A percentile compares a stretch with the other conserved stretches of the same genome.
Conservation (phyloP, 2,888 invertebrate genomes). For the Metallyticus violacea region DNA sequence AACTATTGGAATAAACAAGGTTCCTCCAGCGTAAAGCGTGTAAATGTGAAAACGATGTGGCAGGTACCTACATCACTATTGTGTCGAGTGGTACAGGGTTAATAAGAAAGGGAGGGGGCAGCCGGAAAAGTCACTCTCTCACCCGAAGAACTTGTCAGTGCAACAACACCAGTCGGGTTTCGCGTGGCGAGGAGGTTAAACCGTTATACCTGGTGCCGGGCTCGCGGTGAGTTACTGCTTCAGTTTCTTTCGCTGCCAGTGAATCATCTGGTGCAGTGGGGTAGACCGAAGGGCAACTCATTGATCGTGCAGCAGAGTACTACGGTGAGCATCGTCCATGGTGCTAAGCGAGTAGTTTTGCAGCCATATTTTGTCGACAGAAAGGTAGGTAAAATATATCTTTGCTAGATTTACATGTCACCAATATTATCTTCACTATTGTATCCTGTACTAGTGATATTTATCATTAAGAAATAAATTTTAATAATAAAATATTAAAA, state of each 20-base stretch:
- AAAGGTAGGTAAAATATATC: neutral
- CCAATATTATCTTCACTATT: too few relatives aligned
- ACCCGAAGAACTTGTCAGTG: neutral
- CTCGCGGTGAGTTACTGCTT: neutral
- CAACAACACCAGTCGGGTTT: neutral
- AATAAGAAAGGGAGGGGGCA: neutral
- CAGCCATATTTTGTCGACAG: neutral
- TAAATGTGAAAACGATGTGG: neutral
- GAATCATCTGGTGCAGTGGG: neutral
- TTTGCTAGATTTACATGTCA: too few relatives aligned
- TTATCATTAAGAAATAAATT: too few relatives aligned
- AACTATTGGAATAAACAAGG: too few relatives aligned
- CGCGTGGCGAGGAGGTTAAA: neutral
- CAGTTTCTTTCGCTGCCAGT: too few relatives aligned
- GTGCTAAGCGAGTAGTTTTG: neutral
- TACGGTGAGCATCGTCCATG: neutral
- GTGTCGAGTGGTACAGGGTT: neutral
- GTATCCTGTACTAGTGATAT: too few relatives aligned
- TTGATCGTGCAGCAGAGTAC: neutral
- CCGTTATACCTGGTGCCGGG: neutral
- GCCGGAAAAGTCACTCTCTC: neutral
- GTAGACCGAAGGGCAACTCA: too few relatives aligned
- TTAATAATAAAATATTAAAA: too few relatives aligned
- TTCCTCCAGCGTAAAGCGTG: neutral
- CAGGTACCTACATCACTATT: neutral